phyloP scores from a whole-genome alignment of 2,888 invertebrate genomes.

The Lymantria dispar region DNA sequence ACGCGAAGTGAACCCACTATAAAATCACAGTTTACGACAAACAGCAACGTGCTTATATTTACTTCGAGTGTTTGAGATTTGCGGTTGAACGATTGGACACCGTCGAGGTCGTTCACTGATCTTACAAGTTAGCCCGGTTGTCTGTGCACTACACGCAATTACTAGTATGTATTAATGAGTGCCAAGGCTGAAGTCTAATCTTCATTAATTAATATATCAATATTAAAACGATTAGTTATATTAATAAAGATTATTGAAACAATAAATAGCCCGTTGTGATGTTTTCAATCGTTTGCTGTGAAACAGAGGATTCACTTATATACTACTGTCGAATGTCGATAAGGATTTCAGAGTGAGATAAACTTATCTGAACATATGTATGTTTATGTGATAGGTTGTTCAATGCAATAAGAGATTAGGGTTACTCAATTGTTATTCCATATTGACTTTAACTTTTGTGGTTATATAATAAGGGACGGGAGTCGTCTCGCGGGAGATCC shows the following conservation, averaged over 20 bases:
- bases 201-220: slow-evolving; percentile 22
- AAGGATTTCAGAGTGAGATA: slow-evolving; percentile 54
- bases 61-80: slow-evolving; percentile 48
- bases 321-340: slow-evolving; percentile 58
- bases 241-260: slow-evolving; percentile 19
- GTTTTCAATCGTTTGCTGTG: slow-evolving; percentile 32
- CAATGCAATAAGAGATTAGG: slow-evolving; percentile 26
- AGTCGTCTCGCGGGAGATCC: slow-evolving; percentile 30
- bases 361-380: slow-evolving; percentile 52
- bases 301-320: slow-evolving; percentile 49
- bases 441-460: slow-evolving; percentile 34
- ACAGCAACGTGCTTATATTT: slow-evolving; percentile 44
- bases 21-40: slow-evolving; percentile 28
- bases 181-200: slow-evolving; percentile 53
- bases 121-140: slow-evolving; percentile 63
- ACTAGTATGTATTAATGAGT: slow-evolving; percentile 45
- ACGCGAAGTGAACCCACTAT: slow-evolving; percentile 39
- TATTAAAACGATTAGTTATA: slow-evolving; percentile 19
- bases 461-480: slow-evolving; percentile 39
- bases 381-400: slow-evolving; percentile 38
- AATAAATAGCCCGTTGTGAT: slow-evolving; percentile 39
- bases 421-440: slow-evolving; percentile 33
- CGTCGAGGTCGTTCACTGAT: slow-evolving; percentile 76
- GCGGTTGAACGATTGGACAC: slow-evolving; percentile 49
- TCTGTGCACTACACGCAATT: slow-evolving; percentile 43